Base-by-base conservation (phyloP, 2,113 vertebrate species). In the Etheostoma spectabile region DNA sequence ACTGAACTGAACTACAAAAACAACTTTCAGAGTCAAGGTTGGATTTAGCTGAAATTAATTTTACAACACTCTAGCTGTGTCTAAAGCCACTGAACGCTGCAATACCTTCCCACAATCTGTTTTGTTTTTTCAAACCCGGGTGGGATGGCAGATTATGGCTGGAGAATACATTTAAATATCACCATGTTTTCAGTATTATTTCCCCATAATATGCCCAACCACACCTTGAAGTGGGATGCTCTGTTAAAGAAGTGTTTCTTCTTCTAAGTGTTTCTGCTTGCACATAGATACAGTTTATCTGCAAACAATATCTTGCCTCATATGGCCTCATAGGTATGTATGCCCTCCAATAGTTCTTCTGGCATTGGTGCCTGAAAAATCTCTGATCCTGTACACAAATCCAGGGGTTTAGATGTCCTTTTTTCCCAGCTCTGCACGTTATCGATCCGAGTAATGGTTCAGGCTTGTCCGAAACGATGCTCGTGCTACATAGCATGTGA, bases 391-490 rank as follows among this genome's bases (percentile, higher is more conserved):
- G 7, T n/a, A 35, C 61, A 73, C 0, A 76, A 69, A 83, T 74
- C 72, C 13, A 7, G 14, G 62, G 51, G 51, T 61, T 45, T 57
- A 65, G 53, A 71, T 71, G 21, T 22, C 14, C 16, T 4, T 65
- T 35, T 67, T 76, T 27, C 53, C n/a, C 62, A 68, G 59, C 42
- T 74, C 30, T 51, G 27, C 16, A 19, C 69, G 35, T 79, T 79
- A 67, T 66, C 46, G 70, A 77, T 24, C 86, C 22, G 14, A 70
- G 55, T 10, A 79, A 68, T 73, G 68, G 67, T 67, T 69, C 68
- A 72, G 33, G 33, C 21, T 48, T 65, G 59, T 45, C 56, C 6
- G 15, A 67, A 70, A 80, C 59, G 38, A 21, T 33, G 53, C n/a
- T 33, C 24, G 19, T 65, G 27, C 42, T 73, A 13, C 27, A 46